Evolutionary conservation across 2,113 vertebrate genomes (phyloP), one percentile per base, ranked within the genome.

Genomic region (Hassar affinis): DNA sequence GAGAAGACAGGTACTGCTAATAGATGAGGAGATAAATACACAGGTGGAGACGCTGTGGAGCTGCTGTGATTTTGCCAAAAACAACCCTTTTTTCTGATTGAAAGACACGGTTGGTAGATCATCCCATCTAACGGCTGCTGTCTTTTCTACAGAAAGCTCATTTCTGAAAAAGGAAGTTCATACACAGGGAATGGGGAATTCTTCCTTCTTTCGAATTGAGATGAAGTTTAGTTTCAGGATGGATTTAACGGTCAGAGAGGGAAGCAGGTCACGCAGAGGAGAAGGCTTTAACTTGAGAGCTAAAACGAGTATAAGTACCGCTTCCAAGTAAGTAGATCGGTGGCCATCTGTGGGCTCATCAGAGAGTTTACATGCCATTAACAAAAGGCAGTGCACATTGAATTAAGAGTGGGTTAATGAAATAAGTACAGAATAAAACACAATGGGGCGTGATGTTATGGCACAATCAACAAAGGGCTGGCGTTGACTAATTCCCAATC

Each of bases 351-450:
- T 54, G 74, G 2, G 49, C 74, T 35, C 74, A 22, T 76, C 18
- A 22, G 74, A 35, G 49, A 54, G 54, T 56, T 76, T 76, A 54
- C 30, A 76, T 27, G 4, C 22, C 74, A 35, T 76, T 54, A 76
- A 54, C n/a, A 76, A 76, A 52, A 33, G 10, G 74, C 74, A 76
- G 17, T 54, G 30, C 0, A 15, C 49, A 33, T 18, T 14, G 27
- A 76, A 7, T 74, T 51, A 74, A 30, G 47, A 30, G 71, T 6
- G 47, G 30, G 51, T 76, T 54, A 56, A 76, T 56, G 74, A 76
- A 76, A 76, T 35, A 54, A 35, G 74, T 54, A 76, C 10, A 51
- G 74, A 54, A 76, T 76, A 76, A 76, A 76, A 76, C 30, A 76
- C 49, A 76, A 75, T 20, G 72, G 72, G 45, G 71, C 71, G 1